Evolutionary conservation across 2,888 invertebrate species (phyloP).

Genomic region (Drosophila eohydei): DNA sequence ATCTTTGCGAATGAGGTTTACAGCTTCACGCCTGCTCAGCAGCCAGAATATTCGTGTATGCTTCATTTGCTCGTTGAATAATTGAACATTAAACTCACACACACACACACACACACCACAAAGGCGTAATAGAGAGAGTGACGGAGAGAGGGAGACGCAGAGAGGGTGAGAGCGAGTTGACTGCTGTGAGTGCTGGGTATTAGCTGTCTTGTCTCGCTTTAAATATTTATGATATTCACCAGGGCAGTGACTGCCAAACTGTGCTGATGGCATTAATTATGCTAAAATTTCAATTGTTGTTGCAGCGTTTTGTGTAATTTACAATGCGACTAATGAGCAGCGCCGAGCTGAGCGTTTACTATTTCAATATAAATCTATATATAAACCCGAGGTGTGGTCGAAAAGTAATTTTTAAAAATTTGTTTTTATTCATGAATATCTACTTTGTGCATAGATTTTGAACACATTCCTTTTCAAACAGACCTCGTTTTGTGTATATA

Average conservation of each 20-base stretch:
- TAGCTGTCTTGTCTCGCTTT: constrained; percentile 63
- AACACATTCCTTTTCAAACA: background rate
- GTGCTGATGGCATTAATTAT: constrained; percentile 65
- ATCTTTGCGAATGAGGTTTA: constrained; percentile 66
- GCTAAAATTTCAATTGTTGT: constrained; percentile 57
- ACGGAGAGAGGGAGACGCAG: too few relatives aligned
- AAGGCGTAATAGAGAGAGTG: constrained; percentile 1
- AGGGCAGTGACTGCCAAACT: constrained; percentile 64
- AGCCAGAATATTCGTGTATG: constrained; percentile 44
- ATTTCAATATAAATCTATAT: background rate
- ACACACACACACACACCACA: background rate
- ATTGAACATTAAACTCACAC: constrained; percentile 48
- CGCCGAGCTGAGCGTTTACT: background rate
- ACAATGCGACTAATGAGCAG: constrained; percentile 70
- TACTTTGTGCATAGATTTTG: background rate
- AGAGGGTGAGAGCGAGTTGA: background rate
- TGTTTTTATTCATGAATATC: background rate
- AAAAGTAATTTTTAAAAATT: background rate
- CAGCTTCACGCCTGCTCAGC: constrained; percentile 68
- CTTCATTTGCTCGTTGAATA: constrained; percentile 72
- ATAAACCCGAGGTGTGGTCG: background rate
- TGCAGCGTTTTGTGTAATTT: constrained; percentile 62
- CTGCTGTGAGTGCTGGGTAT: constrained; percentile 46
- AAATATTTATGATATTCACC: constrained; percentile 62
- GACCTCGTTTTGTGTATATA: background rate